phyloP scores from a whole-genome alignment of 92 coral and sea anemone species.

The Bergia puertoricense region DNA sequence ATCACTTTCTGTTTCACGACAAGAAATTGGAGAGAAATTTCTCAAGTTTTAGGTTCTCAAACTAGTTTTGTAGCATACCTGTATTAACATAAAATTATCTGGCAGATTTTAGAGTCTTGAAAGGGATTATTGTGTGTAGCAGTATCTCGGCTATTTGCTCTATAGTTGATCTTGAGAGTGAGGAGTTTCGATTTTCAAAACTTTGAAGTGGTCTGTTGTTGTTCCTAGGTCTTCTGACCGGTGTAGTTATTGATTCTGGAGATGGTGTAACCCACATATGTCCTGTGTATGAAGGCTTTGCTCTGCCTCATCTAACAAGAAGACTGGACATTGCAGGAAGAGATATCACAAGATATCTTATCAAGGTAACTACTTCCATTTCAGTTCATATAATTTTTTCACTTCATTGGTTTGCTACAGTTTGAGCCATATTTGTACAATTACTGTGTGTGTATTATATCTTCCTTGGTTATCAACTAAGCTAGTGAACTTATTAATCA shows the following conservation, averaged over 20 bases:
- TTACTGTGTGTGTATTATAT: background rate
- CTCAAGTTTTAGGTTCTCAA: too few relatives aligned
- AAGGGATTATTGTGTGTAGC: background rate
- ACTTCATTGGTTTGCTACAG: background rate
- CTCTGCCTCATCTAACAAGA: slow-evolving; percentile 94
- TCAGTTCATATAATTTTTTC: background rate
- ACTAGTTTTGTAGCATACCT: background rate
- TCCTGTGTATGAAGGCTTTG: slow-evolving; percentile 98
- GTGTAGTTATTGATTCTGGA: slow-evolving; percentile 98
- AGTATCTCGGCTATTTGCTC: background rate
- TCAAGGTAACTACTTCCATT: slow-evolving; percentile 62
- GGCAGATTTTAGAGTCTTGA: background rate
- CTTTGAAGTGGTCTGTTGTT: background rate
- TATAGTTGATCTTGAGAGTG: background rate
- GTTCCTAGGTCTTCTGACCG: slow-evolving; percentile 83
- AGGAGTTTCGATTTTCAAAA: background rate
- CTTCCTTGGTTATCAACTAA: background rate
- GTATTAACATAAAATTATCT: background rate
- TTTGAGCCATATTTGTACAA: slow-evolving; percentile 6
- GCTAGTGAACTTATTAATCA: too few relatives aligned
- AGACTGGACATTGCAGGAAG: slow-evolving; percentile 97
- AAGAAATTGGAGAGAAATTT: too few relatives aligned
- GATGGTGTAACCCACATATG: slow-evolving; percentile 99
- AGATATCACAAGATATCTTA: slow-evolving; percentile 90
- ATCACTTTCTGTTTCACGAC: background rate